Conservation (phyloP, 2,888 invertebrate genomes). For the Microplitis deprimator region DNA sequence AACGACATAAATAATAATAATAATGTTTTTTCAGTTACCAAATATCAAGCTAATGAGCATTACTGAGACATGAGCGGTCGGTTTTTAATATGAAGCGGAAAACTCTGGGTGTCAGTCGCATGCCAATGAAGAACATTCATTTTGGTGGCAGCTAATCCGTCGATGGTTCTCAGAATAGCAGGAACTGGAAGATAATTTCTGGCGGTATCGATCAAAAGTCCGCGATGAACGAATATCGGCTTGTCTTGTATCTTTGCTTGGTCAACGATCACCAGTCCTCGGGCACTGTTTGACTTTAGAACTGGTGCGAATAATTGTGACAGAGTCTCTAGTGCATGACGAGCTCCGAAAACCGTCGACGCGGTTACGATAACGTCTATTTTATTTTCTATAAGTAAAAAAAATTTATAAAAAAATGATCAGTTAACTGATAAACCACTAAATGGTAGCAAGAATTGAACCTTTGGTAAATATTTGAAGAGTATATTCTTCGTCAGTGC, state of each 20-base stretch:
- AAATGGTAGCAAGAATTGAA: slow-evolving; percentile 57
- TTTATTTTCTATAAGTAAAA: slow-evolving; percentile 67
- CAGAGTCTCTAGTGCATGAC: slow-evolving; percentile 84
- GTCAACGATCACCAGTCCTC: slow-evolving; percentile 76
- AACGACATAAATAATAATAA: neutral
- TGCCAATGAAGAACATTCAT: slow-evolving; percentile 96
- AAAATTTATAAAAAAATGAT: slow-evolving; percentile 37
- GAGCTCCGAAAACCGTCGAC: slow-evolving; percentile 80
- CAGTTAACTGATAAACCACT: neutral
- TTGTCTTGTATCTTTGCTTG: slow-evolving; percentile 81
- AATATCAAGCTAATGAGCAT: slow-evolving; percentile 32
- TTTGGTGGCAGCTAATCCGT: slow-evolving; percentile 90
- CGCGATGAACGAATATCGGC: slow-evolving; percentile 88
- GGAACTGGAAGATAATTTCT: slow-evolving; percentile 87
- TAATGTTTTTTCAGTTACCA: neutral
- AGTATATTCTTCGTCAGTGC: slow-evolving; percentile 80
- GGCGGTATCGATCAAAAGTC: slow-evolving; percentile 89
- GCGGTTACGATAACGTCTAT: slow-evolving; percentile 75
- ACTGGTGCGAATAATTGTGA: slow-evolving; percentile 77
- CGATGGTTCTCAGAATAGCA: slow-evolving; percentile 81
- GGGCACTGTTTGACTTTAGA: slow-evolving; percentile 60
- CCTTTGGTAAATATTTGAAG: slow-evolving; percentile 76
- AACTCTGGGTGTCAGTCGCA: slow-evolving; percentile 91
- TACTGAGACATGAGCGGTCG: slow-evolving; percentile 78
- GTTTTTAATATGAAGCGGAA: slow-evolving; percentile 85